These are phyloP conservation scores for Rhamphomyia laevipes DNA, from an alignment of 2,888 invertebrate species.

Conservation along the genomic window DNA sequence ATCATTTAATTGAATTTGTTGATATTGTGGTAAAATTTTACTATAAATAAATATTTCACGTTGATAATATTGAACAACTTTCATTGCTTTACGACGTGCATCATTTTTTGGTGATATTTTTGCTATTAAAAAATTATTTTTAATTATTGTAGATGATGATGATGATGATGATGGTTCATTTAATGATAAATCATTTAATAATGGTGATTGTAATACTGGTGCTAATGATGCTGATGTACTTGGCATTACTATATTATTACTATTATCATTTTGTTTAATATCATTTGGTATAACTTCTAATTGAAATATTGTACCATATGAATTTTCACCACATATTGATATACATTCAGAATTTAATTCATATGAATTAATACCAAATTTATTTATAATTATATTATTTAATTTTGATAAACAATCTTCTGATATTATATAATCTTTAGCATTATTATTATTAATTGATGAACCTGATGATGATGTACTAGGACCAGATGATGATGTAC, in stretches of 20 bases:
- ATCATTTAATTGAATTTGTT: slow-evolving; percentile 9
- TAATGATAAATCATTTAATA: neutral
- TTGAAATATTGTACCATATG: slow-evolving; percentile 19
- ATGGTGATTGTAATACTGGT: neutral
- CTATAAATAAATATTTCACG: slow-evolving; percentile 28
- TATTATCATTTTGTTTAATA: neutral
- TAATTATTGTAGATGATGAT: neutral
- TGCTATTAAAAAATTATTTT: neutral
- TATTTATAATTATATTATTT: too few relatives aligned
- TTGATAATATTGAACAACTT: slow-evolving; percentile 23
- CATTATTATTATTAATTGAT: neutral
- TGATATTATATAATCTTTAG: too few relatives aligned
- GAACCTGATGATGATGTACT: neutral
- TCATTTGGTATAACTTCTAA: slow-evolving; percentile 12
- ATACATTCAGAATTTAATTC: slow-evolving; percentile 4
- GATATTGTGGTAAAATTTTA: slow-evolving; percentile 21
- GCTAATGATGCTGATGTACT: neutral
- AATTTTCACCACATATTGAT: slow-evolving; percentile 19
- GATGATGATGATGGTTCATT: neutral
- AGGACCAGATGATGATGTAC: neutral
- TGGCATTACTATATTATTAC: slow-evolving; percentile 2
- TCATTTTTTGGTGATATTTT: slow-evolving; percentile 27
- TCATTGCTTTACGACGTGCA: slow-evolving; percentile 24
- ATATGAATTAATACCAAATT: too few relatives aligned
- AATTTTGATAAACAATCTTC: too few relatives aligned